These are phyloP conservation scores for Melipona quadrifasciata DNA, from an alignment of 1,140 invertebrate species.

Conservation along the genomic window DNA sequence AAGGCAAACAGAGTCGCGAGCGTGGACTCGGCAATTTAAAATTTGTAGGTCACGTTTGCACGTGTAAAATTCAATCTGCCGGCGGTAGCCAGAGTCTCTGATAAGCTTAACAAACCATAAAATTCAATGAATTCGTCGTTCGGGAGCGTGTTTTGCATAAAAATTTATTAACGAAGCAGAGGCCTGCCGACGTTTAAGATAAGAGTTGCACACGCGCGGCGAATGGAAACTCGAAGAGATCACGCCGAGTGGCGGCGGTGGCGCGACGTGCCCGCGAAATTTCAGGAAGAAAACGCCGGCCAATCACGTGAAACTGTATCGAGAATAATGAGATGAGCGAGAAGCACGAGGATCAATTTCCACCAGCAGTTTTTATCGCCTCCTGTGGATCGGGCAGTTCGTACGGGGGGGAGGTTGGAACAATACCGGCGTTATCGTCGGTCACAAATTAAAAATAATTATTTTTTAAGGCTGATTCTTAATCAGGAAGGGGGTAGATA, in stretches of 20 bases:
- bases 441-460: conserved; percentile 83
- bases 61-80: neutral
- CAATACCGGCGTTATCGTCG: conserved; percentile 77
- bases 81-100: too few relatives aligned
- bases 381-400: conserved; percentile 11
- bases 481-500: conserved; percentile 70
- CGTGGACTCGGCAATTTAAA: neutral
- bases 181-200: conserved; percentile 6
- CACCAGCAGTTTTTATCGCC: conserved; percentile 41
- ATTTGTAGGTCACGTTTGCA: neutral
- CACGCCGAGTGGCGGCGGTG: neutral
- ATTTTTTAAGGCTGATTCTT: conserved; percentile 81
- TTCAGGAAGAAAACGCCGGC: conserved; percentile 68
- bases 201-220: neutral
- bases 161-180: conserved; percentile 2
- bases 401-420: conserved; percentile 52
- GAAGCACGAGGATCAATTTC: conserved; percentile 71
- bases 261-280: conserved; percentile 1
- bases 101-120: neutral
- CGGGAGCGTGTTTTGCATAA: neutral
- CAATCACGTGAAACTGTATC: conserved; percentile 75
- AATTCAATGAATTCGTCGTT: conserved; percentile 7
- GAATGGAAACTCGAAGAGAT: neutral
- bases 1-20: neutral
- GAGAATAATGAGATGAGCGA: conserved; percentile 78